Conservation (phyloP, 1,140 invertebrate genomes). For the Dicyema japonicum region DNA sequence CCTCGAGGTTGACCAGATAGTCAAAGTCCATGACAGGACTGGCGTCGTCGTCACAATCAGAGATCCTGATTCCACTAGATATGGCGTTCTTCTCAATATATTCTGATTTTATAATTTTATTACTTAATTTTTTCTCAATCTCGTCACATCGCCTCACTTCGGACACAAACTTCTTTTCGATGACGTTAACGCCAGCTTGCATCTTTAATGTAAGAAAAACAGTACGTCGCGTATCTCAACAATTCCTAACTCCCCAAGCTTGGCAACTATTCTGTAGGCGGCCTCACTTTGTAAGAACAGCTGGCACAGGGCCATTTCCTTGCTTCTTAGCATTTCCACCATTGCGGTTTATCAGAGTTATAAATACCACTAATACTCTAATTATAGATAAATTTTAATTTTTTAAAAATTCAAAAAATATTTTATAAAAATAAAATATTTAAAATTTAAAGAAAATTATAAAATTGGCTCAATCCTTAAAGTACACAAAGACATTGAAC, state of each 20-base stretch:
- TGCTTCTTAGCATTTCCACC: slow-evolving; percentile 18
- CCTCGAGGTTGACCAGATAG: neutral
- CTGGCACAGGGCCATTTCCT: slow-evolving; percentile 22
- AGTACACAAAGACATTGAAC: no score
- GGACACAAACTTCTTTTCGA: slow-evolving; percentile 26
- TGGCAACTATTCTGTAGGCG: slow-evolving; percentile 16
- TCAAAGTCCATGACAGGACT: neutral
- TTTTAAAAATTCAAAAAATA: no score
- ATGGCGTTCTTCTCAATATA: neutral
- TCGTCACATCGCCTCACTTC: slow-evolving; percentile 22
- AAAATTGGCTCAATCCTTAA: no score
- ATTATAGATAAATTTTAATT: no score
- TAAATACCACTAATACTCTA: no score
- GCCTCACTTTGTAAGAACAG: slow-evolving; percentile 19
- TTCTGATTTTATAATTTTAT: no score
- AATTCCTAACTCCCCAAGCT: slow-evolving; percentile 19
- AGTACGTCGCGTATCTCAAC: slow-evolving; percentile 20
- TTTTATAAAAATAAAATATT: no score
- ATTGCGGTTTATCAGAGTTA: no score
- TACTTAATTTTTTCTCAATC: slow-evolving; percentile 20
- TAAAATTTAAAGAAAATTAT: no score
- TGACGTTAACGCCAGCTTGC: slow-evolving; percentile 19
- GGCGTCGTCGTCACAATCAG: neutral
- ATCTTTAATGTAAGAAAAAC: no score
- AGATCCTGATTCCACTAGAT: neutral